Percentiles rank a stretch among this genome's conserved stretches.
These are phyloP conservation scores for Pissodes strobi DNA, from an alignment of 1,140 invertebrate genomes.

Conservation along the genomic window DNA sequence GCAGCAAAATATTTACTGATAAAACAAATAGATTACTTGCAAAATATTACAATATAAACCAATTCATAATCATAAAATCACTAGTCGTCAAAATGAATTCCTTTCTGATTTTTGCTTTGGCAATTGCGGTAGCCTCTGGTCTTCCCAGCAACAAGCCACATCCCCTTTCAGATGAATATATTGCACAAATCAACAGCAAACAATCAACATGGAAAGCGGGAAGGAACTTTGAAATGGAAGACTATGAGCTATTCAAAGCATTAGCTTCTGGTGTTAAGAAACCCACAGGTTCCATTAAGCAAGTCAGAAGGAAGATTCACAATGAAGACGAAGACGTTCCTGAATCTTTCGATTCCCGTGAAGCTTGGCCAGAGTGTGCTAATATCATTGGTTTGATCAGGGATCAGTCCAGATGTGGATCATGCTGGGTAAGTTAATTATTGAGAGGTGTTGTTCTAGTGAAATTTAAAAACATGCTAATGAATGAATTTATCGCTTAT, in stretches of 20 bases:
- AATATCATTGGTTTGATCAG: constrained; percentile 23
- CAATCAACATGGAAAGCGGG: constrained; percentile 74
- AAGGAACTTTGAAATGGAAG: constrained; percentile 65
- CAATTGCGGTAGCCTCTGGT: neutral
- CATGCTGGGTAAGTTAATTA: constrained; percentile 34
- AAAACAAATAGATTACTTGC: too few species aligned
- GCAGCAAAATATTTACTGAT: too few species aligned
- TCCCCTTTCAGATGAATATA: constrained; percentile 66
- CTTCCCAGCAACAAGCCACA: constrained; percentile 32
- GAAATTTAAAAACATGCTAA: too few species aligned
- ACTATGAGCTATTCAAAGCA: constrained; percentile 14
- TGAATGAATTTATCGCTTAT: too few species aligned
- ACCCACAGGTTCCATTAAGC: neutral
- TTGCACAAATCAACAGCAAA: constrained; percentile 65
- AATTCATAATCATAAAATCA: neutral
- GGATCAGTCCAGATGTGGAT: constrained; percentile 34
- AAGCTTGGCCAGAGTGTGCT: constrained; percentile 53
- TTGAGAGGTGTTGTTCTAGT: neutral
- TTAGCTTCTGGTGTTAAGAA: constrained; percentile 12
- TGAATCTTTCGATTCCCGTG: constrained; percentile 32
- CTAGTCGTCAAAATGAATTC: constrained; percentile 1
- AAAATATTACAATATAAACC: neutral
- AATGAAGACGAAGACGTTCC: constrained; percentile 24
- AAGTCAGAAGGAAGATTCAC: neutral
- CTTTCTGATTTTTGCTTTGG: neutral